Base-by-base conservation (phyloP, 2,113 vertebrate species). In the Hyperopisus bebe region DNA sequence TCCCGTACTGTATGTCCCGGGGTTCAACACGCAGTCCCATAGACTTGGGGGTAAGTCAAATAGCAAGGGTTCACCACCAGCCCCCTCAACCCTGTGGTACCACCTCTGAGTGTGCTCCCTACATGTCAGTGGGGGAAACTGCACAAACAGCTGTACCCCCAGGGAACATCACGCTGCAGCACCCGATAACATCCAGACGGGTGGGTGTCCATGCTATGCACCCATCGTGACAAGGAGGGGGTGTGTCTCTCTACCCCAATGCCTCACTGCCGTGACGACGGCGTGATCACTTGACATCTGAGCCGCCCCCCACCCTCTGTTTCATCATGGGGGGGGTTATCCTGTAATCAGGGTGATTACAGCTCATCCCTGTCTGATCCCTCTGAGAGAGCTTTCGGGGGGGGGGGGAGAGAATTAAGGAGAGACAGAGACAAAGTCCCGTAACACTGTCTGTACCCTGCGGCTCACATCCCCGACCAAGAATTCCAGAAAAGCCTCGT, bases 331-430 rank as follows among this genome's bases (percentile, higher is more conserved):
- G 21, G 21, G 44, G 46, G 62, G 62, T 88, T 88, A 50, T 74
- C n/a, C 51, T 24, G 47, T 84, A 90, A 80, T 89, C 46, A 62
- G 55, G 0, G 19, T 70, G 58, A 88, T 90, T 70, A 88, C 89
- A 87, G 70, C 53, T 46, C 46, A 83, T 44, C 8, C 31, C 70
- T 77, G n/a, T 39, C 87, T 88, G 46, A 88, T 51, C 90, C 44
- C 21, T 48, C 46, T 27, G 55, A 35, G 10, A 21, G 10, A 55
- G 44, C 51, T 84, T 46, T 8, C 27, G 2, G 24, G 10, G 17
- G 13, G 21, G 5, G 74, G n/a, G n/a, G 24, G 19, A 88, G 44
- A 50, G 27, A n/a, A 19, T 42, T 21, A 89, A 35, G 58, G 44
- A 88, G 48, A 15, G 24, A 51, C 9, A 42, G 13, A 77, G 15